Evolutionary conservation across 2,113 vertebrate genomes (phyloP).

Genomic region (Helogale parvula): DNA sequence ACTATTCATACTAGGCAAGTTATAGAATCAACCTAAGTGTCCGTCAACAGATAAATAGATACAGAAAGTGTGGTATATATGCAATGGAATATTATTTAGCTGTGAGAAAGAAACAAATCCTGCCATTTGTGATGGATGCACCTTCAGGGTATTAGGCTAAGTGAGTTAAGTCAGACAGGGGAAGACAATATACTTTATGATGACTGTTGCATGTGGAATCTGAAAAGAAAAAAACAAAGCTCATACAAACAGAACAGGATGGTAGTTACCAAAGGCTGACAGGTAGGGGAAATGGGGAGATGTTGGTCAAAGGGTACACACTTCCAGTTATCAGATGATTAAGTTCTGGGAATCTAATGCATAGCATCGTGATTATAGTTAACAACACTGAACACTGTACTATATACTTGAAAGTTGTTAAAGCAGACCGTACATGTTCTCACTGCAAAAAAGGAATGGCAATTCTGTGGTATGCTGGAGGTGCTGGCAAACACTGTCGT

Average conservation of each 20-base stretch:
- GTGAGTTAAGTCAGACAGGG: not conserved
- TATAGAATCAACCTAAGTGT: not conserved
- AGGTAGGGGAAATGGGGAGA: not conserved
- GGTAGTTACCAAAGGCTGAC: not conserved
- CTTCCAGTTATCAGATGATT: not conserved
- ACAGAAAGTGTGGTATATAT: not conserved
- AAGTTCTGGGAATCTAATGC: not conserved
- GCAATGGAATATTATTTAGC: not conserved
- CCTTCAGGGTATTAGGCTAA: not conserved
- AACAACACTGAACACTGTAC: not conserved
- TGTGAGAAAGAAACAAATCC: not conserved
- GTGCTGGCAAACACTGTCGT: not conserved
- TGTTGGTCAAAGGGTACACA: not conserved
- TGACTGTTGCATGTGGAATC: not conserved
- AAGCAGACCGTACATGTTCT: not conserved
- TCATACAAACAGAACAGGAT: not conserved
- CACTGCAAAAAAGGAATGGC: not conserved
- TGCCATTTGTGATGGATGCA: not conserved
- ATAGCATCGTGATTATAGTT: not conserved
- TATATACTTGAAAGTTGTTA: not conserved
- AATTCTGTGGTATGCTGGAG: not conserved
- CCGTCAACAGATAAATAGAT: fast-evolving
- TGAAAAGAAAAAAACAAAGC: not conserved
- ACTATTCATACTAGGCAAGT: not conserved
- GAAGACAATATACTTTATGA: not conserved